These are phyloP conservation scores for Megaleporinus macrocephalus DNA, from an alignment of 2,113 vertebrate species.

Conservation along the genomic window DNA sequence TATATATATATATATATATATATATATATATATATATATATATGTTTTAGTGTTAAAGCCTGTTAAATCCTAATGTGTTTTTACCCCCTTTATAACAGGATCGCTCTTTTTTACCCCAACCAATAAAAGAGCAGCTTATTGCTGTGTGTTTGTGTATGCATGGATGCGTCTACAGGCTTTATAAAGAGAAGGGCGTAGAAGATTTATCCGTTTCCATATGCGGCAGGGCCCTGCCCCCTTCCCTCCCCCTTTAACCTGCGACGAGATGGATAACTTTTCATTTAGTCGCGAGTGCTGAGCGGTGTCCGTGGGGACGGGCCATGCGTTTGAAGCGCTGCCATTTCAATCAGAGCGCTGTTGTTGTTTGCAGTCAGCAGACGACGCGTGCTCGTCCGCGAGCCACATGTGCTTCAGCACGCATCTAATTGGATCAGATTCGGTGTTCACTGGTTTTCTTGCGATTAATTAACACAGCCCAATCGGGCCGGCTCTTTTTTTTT, in stretches of 20 bases:
- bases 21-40: too few species aligned
- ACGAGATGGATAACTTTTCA: constrained; percentile 35
- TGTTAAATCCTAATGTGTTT: neutral
- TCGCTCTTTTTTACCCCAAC: neutral
- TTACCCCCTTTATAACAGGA: neutral
- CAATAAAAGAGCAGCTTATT: neutral
- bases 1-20: too few species aligned
- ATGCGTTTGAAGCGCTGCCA: constrained; percentile 75
- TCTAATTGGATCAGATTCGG: constrained; percentile 79
- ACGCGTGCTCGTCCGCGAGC: constrained; percentile 61
- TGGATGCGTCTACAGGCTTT: neutral
- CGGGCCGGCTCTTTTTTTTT: constrained; percentile 42
- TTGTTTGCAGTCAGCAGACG: constrained; percentile 66
- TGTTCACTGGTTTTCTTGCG: constrained; percentile 60
- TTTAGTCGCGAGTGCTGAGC: constrained; percentile 23
- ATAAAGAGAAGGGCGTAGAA: neutral
- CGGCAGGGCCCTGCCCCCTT: constrained; percentile 4
- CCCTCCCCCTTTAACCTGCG: constrained; percentile 17
- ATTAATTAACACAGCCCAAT: constrained; percentile 68
- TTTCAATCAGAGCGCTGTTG: constrained; percentile 74
- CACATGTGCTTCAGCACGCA: constrained; percentile 75
- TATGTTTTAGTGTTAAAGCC: too few species aligned
- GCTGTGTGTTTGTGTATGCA: neutral
- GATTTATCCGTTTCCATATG: neutral
- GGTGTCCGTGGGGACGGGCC: neutral